phyloP scores from a whole-genome alignment of 2,797 vertebrate species.

The Chlorospingus flavigularis region DNA sequence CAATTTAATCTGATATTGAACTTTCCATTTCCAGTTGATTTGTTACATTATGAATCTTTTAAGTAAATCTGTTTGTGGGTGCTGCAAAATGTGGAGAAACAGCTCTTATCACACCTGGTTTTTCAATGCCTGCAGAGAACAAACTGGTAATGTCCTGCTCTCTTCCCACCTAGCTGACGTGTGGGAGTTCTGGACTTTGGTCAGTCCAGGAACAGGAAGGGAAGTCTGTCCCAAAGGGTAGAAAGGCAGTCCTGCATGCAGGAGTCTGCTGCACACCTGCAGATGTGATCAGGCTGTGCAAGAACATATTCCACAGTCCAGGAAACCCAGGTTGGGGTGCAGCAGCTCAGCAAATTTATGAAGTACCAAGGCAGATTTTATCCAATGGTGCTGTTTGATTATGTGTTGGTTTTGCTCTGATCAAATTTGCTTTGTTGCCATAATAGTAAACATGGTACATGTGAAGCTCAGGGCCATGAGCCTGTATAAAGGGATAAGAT shows the following conservation, averaged over 20 bases:
- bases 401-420: background rate
- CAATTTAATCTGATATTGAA: background rate
- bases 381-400: background rate
- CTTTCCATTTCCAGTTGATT: background rate
- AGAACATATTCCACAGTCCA: background rate
- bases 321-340: background rate
- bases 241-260: background rate
- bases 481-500: background rate
- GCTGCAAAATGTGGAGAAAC: background rate
- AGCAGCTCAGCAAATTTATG: background rate
- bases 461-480: background rate
- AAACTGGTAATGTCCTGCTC: background rate
- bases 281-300: background rate
- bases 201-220: background rate
- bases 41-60: background rate
- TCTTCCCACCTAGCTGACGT: background rate
- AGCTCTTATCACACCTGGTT: background rate
- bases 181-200: background rate
- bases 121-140: background rate
- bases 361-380: background rate
- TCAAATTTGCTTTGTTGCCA: background rate
- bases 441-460: background rate
- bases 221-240: background rate
- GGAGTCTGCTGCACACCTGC: background rate
- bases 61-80: background rate